Conservation (phyloP, 2,113 vertebrate genomes). For the Empidonax alnorum region DNA sequence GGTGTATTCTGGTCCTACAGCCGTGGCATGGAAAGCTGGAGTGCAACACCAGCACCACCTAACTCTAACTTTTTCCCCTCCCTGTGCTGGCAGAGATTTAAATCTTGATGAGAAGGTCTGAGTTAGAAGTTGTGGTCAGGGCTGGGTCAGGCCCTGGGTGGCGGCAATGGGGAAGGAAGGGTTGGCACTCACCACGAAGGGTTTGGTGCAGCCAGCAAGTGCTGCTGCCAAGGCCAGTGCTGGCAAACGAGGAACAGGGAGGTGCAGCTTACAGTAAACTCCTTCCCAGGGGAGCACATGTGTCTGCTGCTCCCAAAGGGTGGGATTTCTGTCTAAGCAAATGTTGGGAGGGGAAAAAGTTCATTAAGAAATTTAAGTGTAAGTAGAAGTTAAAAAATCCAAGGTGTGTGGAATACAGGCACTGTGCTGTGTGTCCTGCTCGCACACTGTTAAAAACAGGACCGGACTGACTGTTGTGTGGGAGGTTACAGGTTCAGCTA, state of each 20-base stretch:
- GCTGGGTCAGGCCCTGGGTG: neutral
- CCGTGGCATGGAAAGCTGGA: neutral
- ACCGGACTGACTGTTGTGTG: rapidly evolving
- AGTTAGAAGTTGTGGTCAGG: neutral
- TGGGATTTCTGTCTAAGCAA: neutral
- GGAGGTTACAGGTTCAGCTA: neutral
- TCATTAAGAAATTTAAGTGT: neutral
- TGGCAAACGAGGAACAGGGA: neutral
- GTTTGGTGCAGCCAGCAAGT: neutral
- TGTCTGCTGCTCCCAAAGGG: neutral
- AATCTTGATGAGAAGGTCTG: neutral
- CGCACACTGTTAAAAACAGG: neutral
- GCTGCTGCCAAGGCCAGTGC: neutral
- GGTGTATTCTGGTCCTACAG: neutral
- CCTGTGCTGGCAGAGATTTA: neutral
- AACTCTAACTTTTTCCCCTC: rapidly evolving
- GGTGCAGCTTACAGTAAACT: neutral
- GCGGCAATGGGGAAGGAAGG: neutral
- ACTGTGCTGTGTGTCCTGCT: neutral
- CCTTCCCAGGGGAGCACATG: neutral
- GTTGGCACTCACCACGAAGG: rapidly evolving
- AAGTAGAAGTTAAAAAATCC: neutral
- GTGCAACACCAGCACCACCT: neutral
- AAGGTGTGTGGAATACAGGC: rapidly evolving
- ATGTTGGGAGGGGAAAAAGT: neutral